Percentiles rank a stretch among this genome's conserved stretches.
These are phyloP conservation scores for Parelbella ahira DNA, from an alignment of 2,888 invertebrate genomes.

Conservation along the genomic window DNA sequence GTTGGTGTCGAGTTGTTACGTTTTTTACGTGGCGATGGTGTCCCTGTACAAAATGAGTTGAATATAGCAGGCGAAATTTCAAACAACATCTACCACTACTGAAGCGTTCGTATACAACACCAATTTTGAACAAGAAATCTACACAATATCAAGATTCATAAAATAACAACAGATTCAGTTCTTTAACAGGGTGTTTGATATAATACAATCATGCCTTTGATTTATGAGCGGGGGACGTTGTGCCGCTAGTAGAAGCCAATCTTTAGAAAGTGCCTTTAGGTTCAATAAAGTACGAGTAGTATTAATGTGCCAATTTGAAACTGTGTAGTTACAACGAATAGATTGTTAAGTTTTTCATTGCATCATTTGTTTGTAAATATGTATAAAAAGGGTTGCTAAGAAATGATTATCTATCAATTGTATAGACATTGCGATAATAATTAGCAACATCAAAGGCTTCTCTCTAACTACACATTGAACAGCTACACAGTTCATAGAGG, in stretches of 20 bases:
- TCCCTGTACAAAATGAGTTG: constrained; percentile 74
- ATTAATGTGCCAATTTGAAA: constrained; percentile 41
- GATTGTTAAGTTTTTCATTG: too few species aligned
- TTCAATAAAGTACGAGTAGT: constrained; percentile 18
- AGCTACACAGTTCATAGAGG: constrained; percentile 27
- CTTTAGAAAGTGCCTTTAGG: constrained; percentile 52
- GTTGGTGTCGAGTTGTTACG: constrained; percentile 89
- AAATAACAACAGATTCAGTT: constrained; percentile 35
- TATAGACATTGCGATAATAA: constrained; percentile 29
- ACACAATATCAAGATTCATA: constrained; percentile 42
- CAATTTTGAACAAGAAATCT: constrained; percentile 53
- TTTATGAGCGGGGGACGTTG: constrained; percentile 33
- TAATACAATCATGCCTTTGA: constrained; percentile 53
- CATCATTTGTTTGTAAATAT: too few species aligned
- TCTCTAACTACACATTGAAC: constrained; percentile 12
- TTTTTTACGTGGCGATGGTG: constrained; percentile 89
- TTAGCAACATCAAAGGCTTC: constrained; percentile 16
- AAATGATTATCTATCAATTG: constrained; percentile 28
- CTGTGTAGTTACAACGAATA: too few species aligned
- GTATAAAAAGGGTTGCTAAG: constrained; percentile 11
- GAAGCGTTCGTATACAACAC: constrained; percentile 53
- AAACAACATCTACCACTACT: constrained; percentile 37
- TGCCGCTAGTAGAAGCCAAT: constrained; percentile 72
- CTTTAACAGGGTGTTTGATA: constrained; percentile 29
- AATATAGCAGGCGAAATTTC: constrained; percentile 26